Base-by-base conservation (phyloP, 2,888 invertebrate genomes). In the Sarcophaga subvicina region DNA sequence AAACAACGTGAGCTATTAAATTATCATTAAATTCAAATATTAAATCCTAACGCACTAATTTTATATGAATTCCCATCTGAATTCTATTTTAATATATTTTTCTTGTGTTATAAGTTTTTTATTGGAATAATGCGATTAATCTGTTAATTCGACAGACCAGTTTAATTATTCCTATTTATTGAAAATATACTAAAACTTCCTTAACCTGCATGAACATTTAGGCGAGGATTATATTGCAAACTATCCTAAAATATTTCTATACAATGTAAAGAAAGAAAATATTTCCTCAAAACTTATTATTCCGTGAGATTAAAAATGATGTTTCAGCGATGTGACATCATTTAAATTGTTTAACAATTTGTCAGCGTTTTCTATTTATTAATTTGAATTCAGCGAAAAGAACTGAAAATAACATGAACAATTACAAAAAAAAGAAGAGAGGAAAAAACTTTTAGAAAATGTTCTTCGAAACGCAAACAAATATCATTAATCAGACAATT, bases 401-500 rank as follows among this genome's bases (percentile, higher is more conserved):
- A 72, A 60, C 47, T 62, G 8, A 62, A 20, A 62, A 62, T 62
- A 12, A 62, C 0, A 62, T 11, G 22, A 14, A 64, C 59, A 69
- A 10, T 37, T 8, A 37, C 37, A 37, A 37, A 77, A 77, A 80
- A 83, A 69, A 63, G 59, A 63, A 22, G 22, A 22, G 22, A 72
- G 63, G 66, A 27, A 22, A 4, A 45, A 22, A 62, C 78, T 66
- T 66, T 71, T 67, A 77, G 80, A 45, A 80, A 64, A 83, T 64
- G 37, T 27, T 60, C 60, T 80, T 79, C 2, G 22, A 83, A 72
- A 73, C 25, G 20, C 72, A 25, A 69, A 60, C 77, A 73, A 80
- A 83, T 49, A 77, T 69, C 76, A 86, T 80, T 70, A 69, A 84
- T 83, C 78, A 83, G 75, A 71, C 49, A 49, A 66, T 59, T 60